Conservation (phyloP, 2,113 vertebrate genomes). For the Aythya baeri region DNA sequence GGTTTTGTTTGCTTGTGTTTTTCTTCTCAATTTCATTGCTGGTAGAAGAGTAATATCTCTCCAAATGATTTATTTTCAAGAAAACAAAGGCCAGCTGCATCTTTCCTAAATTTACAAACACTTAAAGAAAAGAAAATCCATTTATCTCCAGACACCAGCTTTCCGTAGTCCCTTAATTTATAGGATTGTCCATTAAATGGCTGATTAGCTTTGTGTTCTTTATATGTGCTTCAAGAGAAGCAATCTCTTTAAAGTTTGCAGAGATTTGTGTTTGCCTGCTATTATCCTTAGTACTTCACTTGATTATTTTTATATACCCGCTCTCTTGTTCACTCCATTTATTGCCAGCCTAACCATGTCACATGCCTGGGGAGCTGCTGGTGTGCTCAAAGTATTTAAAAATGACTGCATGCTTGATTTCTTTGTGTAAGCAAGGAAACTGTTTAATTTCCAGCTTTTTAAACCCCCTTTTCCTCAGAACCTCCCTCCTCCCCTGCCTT, state of each 20-base stretch:
- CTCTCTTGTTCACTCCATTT: background rate
- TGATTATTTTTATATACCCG: background rate
- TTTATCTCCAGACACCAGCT: conserved; percentile 62
- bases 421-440: background rate
- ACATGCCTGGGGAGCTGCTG: background rate
- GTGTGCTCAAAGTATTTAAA: background rate
- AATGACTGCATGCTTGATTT: background rate
- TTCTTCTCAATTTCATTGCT: background rate
- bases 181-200: conserved; percentile 67
- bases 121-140: conserved; percentile 48
- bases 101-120: conserved; percentile 37
- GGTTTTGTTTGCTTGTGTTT: background rate
- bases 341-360: background rate
- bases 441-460: background rate
- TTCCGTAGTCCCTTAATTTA: conserved; percentile 61
- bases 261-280: conserved; percentile 59
- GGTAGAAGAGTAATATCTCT: background rate
- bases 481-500: background rate
- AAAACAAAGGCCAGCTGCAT: conserved; percentile 6
- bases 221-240: conserved; percentile 54
- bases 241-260: conserved; percentile 46
- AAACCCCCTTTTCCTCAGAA: background rate
- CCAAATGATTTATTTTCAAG: background rate
- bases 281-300: conserved; percentile 12
- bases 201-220: conserved; percentile 70